Evolutionary conservation across 2,888 invertebrate species (phyloP), one percentile per base, ranked within the genome.

Genomic region (Drosophila siamana): DNA sequence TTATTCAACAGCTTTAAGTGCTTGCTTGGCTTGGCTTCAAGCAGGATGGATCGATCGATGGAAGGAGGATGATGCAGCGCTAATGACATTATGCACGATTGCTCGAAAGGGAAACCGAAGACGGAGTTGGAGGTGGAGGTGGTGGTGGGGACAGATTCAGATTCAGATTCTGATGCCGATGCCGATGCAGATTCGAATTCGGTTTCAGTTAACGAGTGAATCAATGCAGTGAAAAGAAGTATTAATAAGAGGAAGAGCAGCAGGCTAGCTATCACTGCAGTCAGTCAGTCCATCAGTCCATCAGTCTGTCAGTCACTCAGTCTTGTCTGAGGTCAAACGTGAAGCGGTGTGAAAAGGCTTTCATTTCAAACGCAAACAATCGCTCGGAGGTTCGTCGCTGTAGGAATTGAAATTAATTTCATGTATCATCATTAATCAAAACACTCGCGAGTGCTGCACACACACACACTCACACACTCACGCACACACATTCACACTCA

Each of bases 341-440:
- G 70, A 63, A 59, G 75, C 83, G 78, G 86, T 78, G 86, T 81
- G 86, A 85, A 87, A 87, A 78, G 87, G 77, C 87, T 82, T 87
- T 85, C 86, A 87, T 79, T 88, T 83, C 87, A 87, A 82, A 87
- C 69, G 84, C 87, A 82, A 85, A 84, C 88, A 84, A 84, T 84
- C 81, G 86, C 63, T 61, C 69, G 67, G 80, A 85, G 88, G 16
- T 52, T 52, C 41, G 19, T 52, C 41, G 19, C 43, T 33, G 33
- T 87, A 86, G 90, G 89, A 91, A 91, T 90, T 90, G 91, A 91
- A 91, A 91, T 91, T 91, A 91, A 89, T 89, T 91, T 90, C 91
- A 88, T 90, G 91, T 91, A 90, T 88, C 89, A 90, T 90, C 91
- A 91, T 91, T 89, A 91, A 91, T 91, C 91, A 91, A 90, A 90